A percentile compares a stretch with the other conserved stretches of the same genome.
Conservation (phyloP, 2,113 vertebrate genomes). For the Cyprinodon tularosa region DNA sequence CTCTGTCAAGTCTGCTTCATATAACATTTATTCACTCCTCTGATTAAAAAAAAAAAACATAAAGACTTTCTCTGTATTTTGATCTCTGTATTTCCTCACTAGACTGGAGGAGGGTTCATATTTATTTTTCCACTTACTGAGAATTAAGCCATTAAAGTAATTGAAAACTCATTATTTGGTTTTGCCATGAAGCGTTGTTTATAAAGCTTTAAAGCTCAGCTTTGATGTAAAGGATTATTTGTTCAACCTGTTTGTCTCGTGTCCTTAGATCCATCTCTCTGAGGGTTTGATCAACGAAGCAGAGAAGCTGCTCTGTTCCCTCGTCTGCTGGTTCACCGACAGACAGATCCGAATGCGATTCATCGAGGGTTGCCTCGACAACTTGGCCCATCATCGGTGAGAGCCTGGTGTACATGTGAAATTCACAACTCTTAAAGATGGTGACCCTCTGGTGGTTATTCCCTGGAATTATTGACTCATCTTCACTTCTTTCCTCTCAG, state of each 20-base stretch:
- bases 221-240: no score
- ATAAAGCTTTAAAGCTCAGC: no score
- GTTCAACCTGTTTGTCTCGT: background rate
- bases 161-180: no score
- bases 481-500: constrained; percentile 69
- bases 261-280: constrained; percentile 92
- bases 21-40: no score
- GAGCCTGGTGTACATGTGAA: constrained; percentile 3
- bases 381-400: constrained; percentile 97
- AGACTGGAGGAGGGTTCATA: no score
- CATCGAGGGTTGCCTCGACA: constrained; percentile 99
- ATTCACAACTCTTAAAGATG: background rate
- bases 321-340: constrained; percentile 99
- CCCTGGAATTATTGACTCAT: background rate
- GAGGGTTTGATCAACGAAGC: constrained; percentile 98
- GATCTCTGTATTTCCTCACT: no score
- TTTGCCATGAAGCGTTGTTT: no score
- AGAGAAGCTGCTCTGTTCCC: constrained; percentile 97
- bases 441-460: background rate
- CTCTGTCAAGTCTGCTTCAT: background rate
- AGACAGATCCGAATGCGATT: constrained; percentile 99
- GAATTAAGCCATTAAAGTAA: no score
- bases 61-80: no score
- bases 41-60: no score
- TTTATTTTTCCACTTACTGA: no score